Conservation (phyloP, 1,140 invertebrate genomes). For the Eueides isabella region DNA sequence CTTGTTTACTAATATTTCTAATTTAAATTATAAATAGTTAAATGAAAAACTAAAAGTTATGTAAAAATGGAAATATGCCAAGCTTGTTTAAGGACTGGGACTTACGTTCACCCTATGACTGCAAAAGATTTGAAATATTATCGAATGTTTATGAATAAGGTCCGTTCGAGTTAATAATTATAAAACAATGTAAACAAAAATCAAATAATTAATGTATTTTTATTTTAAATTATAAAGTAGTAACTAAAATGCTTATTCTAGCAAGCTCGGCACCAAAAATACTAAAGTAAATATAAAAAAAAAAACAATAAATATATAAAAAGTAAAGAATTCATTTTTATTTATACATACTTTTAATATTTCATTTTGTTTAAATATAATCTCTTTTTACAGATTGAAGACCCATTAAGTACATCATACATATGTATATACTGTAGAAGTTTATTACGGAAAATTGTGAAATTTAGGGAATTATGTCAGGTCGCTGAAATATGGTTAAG, state of each 20-base stretch:
- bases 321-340: too few species aligned
- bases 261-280: too few species aligned
- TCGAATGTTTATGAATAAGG: conserved; percentile 36
- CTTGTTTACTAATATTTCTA: background rate
- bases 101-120: conserved; percentile 44
- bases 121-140: conserved; percentile 42
- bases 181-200: too few species aligned
- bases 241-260: too few species aligned
- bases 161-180: background rate
- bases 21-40: background rate
- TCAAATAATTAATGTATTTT: too few species aligned
- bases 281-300: too few species aligned
- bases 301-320: too few species aligned
- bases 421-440: conserved; percentile 51
- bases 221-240: too few species aligned
- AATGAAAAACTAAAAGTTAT: background rate
- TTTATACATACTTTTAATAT: too few species aligned
- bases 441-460: conserved; percentile 46
- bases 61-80: conserved; percentile 41
- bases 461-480: conserved; percentile 48
- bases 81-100: conserved; percentile 42
- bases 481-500: conserved; percentile 26
- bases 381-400: conserved; percentile 14
- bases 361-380: background rate
- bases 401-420: conserved; percentile 9